phyloP scores from a whole-genome alignment of 2,888 invertebrate genomes.

The Allygus modestus region DNA sequence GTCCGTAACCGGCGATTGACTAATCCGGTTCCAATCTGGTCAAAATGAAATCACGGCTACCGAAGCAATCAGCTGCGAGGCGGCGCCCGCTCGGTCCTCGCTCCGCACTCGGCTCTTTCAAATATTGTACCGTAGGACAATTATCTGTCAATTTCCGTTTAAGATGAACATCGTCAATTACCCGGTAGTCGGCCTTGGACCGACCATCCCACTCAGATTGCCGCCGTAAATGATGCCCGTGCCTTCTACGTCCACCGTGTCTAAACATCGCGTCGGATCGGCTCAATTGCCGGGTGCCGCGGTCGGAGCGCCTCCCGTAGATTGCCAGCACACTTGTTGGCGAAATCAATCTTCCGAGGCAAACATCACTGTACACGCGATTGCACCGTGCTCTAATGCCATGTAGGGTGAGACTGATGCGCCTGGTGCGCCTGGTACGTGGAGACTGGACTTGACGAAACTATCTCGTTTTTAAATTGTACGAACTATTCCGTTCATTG shows the following conservation, averaged over 20 bases:
- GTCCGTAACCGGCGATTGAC: conserved; percentile 36
- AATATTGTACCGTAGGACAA: conserved; percentile 57
- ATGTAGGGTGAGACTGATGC: background rate
- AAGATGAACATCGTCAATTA: conserved; percentile 51
- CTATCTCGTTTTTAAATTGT: too few species aligned
- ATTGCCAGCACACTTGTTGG: conserved; percentile 21
- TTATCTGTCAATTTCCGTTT: conserved; percentile 58
- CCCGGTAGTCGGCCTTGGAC: conserved; percentile 29
- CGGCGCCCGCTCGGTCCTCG: conserved; percentile 8
- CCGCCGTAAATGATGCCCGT: conserved; percentile 53
- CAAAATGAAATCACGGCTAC: conserved; percentile 59
- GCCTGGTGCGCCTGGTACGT: too few species aligned
- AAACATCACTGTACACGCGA: background rate
- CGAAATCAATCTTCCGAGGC: conserved; percentile 34
- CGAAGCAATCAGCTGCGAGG: background rate
- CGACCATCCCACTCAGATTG: conserved; percentile 44
- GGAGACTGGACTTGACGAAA: too few species aligned
- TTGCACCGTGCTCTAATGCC: background rate
- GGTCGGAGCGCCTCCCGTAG: background rate
- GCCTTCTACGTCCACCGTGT: conserved; percentile 26
- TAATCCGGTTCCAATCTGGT: conserved; percentile 52
- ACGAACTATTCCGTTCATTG: too few species aligned
- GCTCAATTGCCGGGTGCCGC: background rate
- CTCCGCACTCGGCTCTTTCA: conserved; percentile 27
- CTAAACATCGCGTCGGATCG: conserved; percentile 12